Percentiles rank a stretch among this genome's conserved stretches.
phyloP scores from a whole-genome alignment of 1,140 invertebrate genomes.

The Nasonia giraulti region DNA sequence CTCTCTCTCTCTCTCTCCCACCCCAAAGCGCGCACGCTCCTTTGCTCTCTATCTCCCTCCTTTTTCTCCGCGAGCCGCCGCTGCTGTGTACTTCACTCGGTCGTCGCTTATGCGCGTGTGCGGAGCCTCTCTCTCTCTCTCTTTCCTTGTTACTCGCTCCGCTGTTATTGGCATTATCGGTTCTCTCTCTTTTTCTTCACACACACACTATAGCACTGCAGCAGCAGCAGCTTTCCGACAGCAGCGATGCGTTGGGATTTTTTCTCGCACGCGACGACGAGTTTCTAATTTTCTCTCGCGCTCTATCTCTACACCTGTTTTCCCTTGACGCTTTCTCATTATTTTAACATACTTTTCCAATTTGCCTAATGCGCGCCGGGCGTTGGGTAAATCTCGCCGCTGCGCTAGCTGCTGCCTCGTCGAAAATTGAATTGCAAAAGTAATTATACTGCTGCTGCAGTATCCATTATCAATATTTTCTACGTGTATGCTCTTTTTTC shows the following conservation, averaged over 20 bases:
- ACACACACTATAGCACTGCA: background rate
- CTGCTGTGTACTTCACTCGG: slow-evolving; percentile 14
- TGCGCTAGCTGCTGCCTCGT: background rate
- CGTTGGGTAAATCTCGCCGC: slow-evolving; percentile 18
- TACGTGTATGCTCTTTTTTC: background rate
- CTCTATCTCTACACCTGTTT: slow-evolving; percentile 1
- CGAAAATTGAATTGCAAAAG: slow-evolving; percentile 9
- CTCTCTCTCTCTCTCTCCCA: slow-evolving; percentile 23
- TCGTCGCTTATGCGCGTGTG: slow-evolving; percentile 49
- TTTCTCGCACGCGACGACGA: slow-evolving; percentile 2
- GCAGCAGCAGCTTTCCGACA: background rate
- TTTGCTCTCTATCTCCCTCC: slow-evolving; percentile 25
- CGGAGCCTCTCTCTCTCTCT: slow-evolving; percentile 43
- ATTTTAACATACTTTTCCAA: slow-evolving; percentile 21
- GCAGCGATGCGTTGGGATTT: background rate
- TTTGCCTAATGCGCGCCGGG: slow-evolving; percentile 22
- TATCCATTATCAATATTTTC: no score
- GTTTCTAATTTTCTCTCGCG: slow-evolving; percentile 24
- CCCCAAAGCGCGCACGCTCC: slow-evolving; percentile 9
- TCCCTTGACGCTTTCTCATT: background rate
- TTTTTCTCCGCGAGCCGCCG: background rate
- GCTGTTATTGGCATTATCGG: slow-evolving; percentile 28
- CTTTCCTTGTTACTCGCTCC: background rate
- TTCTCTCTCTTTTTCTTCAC: no score
- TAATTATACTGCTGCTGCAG: background rate